A percentile compares a stretch with the other conserved stretches of the same genome.
phyloP scores from a whole-genome alignment of 2,888 invertebrate genomes.

The Bombyx huttoni region DNA sequence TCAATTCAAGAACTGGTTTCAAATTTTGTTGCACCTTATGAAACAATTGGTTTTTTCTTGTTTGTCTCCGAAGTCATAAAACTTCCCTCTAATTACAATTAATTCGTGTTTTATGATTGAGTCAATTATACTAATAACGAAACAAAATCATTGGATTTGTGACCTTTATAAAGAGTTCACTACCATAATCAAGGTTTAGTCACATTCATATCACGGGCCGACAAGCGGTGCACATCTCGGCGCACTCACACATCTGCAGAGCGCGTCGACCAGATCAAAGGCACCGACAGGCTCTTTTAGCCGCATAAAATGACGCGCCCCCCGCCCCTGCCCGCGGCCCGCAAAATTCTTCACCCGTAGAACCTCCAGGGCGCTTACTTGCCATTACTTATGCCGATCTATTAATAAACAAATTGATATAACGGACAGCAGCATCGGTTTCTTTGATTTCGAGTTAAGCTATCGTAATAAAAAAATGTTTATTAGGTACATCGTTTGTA shows the following conservation, averaged over 20 bases:
- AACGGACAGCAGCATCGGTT: slow-evolving; percentile 43
- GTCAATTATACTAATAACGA: slow-evolving; percentile 35
- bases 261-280: slow-evolving; percentile 61
- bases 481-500: slow-evolving; percentile 7
- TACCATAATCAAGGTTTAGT: slow-evolving; percentile 71
- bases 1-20: too few relatives aligned
- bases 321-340: slow-evolving; percentile 51
- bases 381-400: slow-evolving; percentile 69
- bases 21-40: too few relatives aligned
- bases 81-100: slow-evolving; percentile 21
- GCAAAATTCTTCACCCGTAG: slow-evolving; percentile 48
- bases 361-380: slow-evolving; percentile 59
- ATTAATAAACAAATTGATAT: slow-evolving; percentile 69
- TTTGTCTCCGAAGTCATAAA: slow-evolving; percentile 13
- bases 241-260: slow-evolving; percentile 34
- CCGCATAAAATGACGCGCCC: slow-evolving; percentile 71
- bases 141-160: slow-evolving; percentile 39
- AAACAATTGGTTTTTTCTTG: too few relatives aligned
- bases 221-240: slow-evolving; percentile 53
- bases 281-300: slow-evolving; percentile 72
- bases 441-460: slow-evolving; percentile 30
- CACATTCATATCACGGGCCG: slow-evolving; percentile 67
- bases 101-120: slow-evolving; percentile 18
- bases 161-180: slow-evolving; percentile 65
- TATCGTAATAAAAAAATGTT: slow-evolving; percentile 20